Evolutionary conservation across 2,113 vertebrate genomes (phyloP), one percentile per base, ranked within the genome.

Genomic region (Takifugu bimaculatus): DNA sequence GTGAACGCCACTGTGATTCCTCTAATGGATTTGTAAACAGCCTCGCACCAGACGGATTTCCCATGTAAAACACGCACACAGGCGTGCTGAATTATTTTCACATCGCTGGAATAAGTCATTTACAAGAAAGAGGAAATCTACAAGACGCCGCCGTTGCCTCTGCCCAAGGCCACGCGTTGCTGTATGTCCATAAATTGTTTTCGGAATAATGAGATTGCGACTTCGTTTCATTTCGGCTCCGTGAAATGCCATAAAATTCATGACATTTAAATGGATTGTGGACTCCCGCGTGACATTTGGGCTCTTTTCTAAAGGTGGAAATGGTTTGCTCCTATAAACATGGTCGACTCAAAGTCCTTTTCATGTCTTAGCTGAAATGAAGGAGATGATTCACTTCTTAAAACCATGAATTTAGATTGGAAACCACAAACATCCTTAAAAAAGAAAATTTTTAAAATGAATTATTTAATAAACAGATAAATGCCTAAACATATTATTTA

Each of bases 1-100:
- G 32, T 32, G 67, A 57, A 55, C 63, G 74, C 52, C 42, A 20
- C 29, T 26, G 72, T 66, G 70, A 74, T 55, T 73, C 63, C 49
- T 48, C 44, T 72, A 75, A 74, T 78, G 60, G 74, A 68, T 81
- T 68, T 77, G 77, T 72, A 74, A 81, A 81, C 75, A 75, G 48
- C 60, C 32, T 50, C 57, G 44, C 39, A 47, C 50, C 60, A 20
- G 52, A 78, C 60, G 52, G 26, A 35, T 55, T 76, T 63, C 49
- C 66, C 26, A 9, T 55, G 51, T 51, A 47, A 63, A 60, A 70
- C 60, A 63, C n/a, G 32, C 65, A 60, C 50, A 67, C 50, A 64
- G 54, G 43, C 58, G 32, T 26, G 50, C 49, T 35, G 32, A 26
- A 75, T 74, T 64, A 78, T 64, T 58, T 56, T 63, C 60, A 48